phyloP scores from a whole-genome alignment of 2,888 invertebrate species.

The Malachius bipustulatus region DNA sequence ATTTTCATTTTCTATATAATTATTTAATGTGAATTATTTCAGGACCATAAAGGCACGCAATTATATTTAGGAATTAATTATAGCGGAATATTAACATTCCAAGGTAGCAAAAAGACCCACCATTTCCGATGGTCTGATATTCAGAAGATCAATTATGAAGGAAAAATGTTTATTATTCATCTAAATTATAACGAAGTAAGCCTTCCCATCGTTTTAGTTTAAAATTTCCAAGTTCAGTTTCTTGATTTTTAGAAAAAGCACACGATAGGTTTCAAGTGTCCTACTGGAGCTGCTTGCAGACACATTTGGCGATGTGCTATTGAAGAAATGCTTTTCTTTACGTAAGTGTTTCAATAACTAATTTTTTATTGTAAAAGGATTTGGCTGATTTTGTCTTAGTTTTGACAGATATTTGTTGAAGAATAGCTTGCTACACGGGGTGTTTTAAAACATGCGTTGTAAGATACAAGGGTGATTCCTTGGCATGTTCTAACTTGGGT shows the following conservation, averaged over 20 bases:
- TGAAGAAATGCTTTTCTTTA: conserved; percentile 96
- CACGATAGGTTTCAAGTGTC: conserved; percentile 92
- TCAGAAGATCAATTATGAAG: conserved; percentile 92
- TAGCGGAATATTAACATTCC: conserved; percentile 89
- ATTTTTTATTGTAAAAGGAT: no score
- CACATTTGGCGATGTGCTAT: conserved; percentile 97
- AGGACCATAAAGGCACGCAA: conserved; percentile 89
- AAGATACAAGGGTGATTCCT: no score
- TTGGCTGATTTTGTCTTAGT: no score
- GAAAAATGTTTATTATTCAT: conserved; percentile 95
- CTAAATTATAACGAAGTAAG: conserved; percentile 83
- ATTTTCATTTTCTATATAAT: background rate
- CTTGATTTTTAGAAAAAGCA: conserved; percentile 67
- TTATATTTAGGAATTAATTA: conserved; percentile 92
- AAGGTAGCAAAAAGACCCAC: conserved; percentile 83
- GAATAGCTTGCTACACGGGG: no score
- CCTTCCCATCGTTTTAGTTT: no score
- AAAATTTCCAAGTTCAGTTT: no score
- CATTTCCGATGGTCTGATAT: conserved; percentile 95
- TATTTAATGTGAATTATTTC: conserved; percentile 19
- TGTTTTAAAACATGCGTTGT: no score
- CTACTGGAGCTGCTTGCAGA: conserved; percentile 80
- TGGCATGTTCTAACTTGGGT: no score
- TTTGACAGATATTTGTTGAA: no score
- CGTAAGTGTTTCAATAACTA: conserved; percentile 51